Base-by-base conservation (phyloP, 2,113 vertebrate genomes). In the Cettia cetti region DNA sequence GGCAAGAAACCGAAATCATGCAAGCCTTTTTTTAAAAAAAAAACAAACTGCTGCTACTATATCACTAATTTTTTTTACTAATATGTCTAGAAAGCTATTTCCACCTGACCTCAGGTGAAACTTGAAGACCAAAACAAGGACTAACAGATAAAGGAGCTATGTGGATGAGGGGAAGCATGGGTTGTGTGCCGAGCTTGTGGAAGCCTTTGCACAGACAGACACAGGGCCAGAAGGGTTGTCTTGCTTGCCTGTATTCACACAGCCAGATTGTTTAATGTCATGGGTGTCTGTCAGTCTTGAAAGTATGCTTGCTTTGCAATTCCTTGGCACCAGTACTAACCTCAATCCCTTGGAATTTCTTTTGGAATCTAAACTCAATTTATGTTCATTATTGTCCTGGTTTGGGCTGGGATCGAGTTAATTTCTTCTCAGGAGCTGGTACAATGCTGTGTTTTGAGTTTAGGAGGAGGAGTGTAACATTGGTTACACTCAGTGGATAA, bases 201-300 rank as follows among this genome's bases (percentile, higher is more conserved):
- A 86, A 77, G 53, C 21, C 28, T 71, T 65, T 37, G 21, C 19
- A 8, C 3, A 7, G 35, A n/a, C 23, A 13, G 49, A 24, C 23
- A 12, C 6, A 35, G 30, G 40, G 11, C 26, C 22, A 8, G 53
- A 31, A 49, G 6, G 16, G 45, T 56, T 50, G 9, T 45, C 45
- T 70, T 61, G 21, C 53, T 66, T 66, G 52, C 30, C 44, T 22
- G 24, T 1, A 0, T 54, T 83, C 37, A 35, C 33, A 26, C 57
- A 69, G 23, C 10, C 23, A 31, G 31, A 23, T 20, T 59, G 11
- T 42, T 9, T 30, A 5, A 17, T 15, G 6, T 24, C 44, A 22
- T 1, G 1, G 0, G 0, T 31, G 5, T 23, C 5, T 4, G 7
- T 57, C 23, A 20, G 18, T 45, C 39, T 59, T 54, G 31, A 75